Evolutionary conservation across 2,888 invertebrate genomes (phyloP), one percentile per base, ranked within the genome.

Genomic region (Anarsia innoxiella): DNA sequence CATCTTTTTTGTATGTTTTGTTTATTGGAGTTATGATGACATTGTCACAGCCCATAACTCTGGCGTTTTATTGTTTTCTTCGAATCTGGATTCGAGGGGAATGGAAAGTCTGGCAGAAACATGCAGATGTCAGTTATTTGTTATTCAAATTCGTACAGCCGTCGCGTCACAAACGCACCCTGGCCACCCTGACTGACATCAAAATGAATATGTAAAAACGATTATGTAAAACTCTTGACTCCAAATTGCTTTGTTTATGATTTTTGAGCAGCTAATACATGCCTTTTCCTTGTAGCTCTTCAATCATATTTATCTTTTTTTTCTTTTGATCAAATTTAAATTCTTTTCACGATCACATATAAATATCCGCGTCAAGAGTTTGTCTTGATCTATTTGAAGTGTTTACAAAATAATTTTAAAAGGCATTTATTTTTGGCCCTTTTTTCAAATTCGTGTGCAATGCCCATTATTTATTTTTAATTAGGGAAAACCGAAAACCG

Each of bases 181-280:
- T n/a, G n/a, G n/a, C n/a, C n/a, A n/a, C n/a, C n/a, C n/a, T n/a
- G 63, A 14, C 67, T 66, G 71, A 79, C 77, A 73, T 68, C 53
- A 56, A 65, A 59, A 80, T 83, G 80, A 82, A 79, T 83, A 75
- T 82, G 79, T 82, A 83, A 77, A 72, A 80, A 80, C 65, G 68
- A 76, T 82, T 77, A 77, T 75, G 79, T 74, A 76, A 76, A 73
- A 70, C 66, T 72, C 68, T 68, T 66, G 68, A 67, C 55, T 60
- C 55, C 51, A 45, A 48, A 51, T 50, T 53, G 45, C 51, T 49
- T 48, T 51, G 43, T 53, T 42, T 39, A 49, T 44, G 48, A 46
- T 48, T 29, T 36, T 45, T 34, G 31, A 29, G 35, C 1, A 34
- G 19, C 12, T 37, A 37, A 37, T 32, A 27, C n/a, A n/a, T n/a